phyloP scores from a whole-genome alignment of 2,113 vertebrate genomes.

The Brachypteracias leptosomus region DNA sequence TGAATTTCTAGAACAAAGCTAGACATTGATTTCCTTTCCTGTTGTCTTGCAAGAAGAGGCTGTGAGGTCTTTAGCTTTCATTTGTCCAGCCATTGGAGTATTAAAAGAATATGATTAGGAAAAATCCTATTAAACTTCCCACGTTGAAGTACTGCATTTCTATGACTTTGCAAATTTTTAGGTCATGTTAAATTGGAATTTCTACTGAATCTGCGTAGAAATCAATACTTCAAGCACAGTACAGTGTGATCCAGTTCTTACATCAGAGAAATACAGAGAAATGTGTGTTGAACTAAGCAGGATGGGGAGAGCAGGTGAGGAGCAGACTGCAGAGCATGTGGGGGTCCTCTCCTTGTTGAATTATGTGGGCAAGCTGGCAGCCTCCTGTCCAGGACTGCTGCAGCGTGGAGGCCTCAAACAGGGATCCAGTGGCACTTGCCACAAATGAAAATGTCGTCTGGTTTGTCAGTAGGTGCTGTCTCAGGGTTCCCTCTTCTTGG shows the following conservation, averaged over 20 bases:
- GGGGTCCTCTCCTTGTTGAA: not conserved
- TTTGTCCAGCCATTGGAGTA: not conserved
- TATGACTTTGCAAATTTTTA: not conserved
- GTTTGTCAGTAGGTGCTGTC: not conserved
- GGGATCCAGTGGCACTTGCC: not conserved
- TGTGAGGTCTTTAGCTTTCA: too few relatives aligned
- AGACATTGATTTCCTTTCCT: not conserved
- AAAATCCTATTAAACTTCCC: not conserved
- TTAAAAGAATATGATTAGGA: not conserved
- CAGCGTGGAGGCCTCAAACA: accelerated
- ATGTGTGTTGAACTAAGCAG: accelerated
- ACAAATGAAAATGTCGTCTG: not conserved
- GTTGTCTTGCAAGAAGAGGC: not conserved
- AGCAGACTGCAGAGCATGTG: not conserved
- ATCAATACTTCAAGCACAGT: not conserved
- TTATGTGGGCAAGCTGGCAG: not conserved
- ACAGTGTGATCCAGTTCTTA: not conserved
- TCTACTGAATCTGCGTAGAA: accelerated
- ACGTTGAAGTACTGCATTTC: not conserved
- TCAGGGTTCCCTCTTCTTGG: not conserved
- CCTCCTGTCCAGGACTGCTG: not conserved
- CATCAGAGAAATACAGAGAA: not conserved
- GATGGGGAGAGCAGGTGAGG: not conserved
- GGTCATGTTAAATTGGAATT: not conserved
- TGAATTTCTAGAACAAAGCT: not conserved